Evolutionary conservation across 1,140 invertebrate genomes (phyloP).

Genomic region (Whitmania pigra): DNA sequence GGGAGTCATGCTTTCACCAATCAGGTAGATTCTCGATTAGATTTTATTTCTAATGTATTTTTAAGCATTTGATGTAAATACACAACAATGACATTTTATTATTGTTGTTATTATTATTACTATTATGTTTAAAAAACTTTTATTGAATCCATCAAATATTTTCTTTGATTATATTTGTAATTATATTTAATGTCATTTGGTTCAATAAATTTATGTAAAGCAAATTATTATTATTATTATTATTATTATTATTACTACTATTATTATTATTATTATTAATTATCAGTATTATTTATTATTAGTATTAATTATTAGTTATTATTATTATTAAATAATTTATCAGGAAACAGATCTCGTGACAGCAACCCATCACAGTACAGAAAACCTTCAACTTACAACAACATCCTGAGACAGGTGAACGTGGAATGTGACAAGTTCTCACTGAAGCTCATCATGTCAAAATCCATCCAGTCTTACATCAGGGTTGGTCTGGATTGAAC

Average conservation of each 20-base stretch:
- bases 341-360: conserved; percentile 36
- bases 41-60: no score
- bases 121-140: no score
- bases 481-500: conserved; percentile 35
- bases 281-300: no score
- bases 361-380: conserved; percentile 49
- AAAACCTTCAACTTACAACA: conserved; percentile 43
- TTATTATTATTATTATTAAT: no score
- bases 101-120: no score
- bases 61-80: no score
- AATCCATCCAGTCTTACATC: conserved; percentile 47
- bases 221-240: background rate
- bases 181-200: no score
- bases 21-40: conserved; percentile 41
- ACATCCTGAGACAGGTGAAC: conserved; percentile 6
- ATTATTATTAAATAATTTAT: conserved; percentile 11
- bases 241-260: background rate
- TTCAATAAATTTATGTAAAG: no score
- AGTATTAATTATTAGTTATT: no score
- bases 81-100: background rate
- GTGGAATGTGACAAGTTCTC: conserved; percentile 25
- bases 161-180: no score
- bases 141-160: no score
- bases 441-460: conserved; percentile 41
- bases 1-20: conserved; percentile 44